Percentiles rank a stretch among this genome's conserved stretches.
Evolutionary conservation across 92 coral and sea anemone species (phyloP).

Genomic region (Parazoanthus darwini): DNA sequence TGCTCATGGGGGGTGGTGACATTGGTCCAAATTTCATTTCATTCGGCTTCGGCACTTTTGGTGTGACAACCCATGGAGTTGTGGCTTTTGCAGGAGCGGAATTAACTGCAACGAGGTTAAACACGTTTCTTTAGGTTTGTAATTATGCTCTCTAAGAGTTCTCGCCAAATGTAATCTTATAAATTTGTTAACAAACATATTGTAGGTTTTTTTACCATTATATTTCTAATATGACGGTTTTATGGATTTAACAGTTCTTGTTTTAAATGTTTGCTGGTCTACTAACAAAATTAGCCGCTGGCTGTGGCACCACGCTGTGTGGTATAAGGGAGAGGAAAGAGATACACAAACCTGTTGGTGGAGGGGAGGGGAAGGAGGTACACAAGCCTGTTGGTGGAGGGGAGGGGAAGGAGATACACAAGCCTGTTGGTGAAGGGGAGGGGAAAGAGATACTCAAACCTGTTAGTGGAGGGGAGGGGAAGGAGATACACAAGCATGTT

Average conservation of each 20-base stretch:
- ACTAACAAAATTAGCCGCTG: too few species aligned
- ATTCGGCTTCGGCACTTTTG: constrained; percentile 50
- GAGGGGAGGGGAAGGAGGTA: too few species aligned
- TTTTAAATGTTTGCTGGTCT: too few species aligned
- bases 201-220: too few species aligned
- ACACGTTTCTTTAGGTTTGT: neutral
- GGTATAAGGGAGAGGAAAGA: too few species aligned
- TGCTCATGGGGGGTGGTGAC: constrained; percentile 84
- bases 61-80: constrained; percentile 91
- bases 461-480: neutral
- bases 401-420: too few species aligned
- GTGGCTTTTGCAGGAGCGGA: constrained; percentile 69
- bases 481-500: neutral
- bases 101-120: constrained; percentile 7
- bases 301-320: too few species aligned
- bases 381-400: neutral
- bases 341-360: constrained; percentile 20
- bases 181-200: too few species aligned
- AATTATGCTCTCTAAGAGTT: neutral
- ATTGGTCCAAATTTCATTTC: constrained; percentile 74
- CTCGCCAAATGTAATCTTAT: neutral
- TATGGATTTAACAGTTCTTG: too few species aligned
- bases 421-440: neutral
- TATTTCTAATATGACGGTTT: too few species aligned
- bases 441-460: too few species aligned